These are phyloP conservation scores for Engraulis encrasicolus DNA, from an alignment of 2,113 vertebrate genomes.

Conservation along the genomic window DNA sequence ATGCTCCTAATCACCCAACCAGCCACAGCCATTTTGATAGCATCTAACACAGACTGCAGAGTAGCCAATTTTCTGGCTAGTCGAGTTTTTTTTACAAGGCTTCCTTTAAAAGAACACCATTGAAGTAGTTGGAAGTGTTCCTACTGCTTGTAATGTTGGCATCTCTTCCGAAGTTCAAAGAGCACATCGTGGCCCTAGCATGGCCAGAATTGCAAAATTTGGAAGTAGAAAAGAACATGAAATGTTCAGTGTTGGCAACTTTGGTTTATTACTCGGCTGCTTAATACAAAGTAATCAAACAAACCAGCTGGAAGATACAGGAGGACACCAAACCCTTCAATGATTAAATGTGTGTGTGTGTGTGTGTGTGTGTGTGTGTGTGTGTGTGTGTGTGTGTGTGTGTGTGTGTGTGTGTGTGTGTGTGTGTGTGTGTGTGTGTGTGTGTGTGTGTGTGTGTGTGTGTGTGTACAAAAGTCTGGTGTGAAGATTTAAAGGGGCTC, in stretches of 20 bases:
- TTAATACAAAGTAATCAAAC: neutral
- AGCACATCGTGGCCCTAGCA: too few relatives aligned
- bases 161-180: too few relatives aligned
- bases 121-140: too few relatives aligned
- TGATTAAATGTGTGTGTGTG: neutral
- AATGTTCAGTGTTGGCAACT: neutral
- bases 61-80: neutral
- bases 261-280: neutral
- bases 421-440: too few relatives aligned
- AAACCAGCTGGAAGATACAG: neutral
- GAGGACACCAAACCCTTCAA: neutral
- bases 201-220: too few relatives aligned
- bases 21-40: neutral
- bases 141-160: too few relatives aligned
- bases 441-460: too few relatives aligned
- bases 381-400: neutral
- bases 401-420: too few relatives aligned
- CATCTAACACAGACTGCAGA: neutral
- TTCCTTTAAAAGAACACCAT: too few relatives aligned
- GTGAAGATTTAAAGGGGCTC: too few relatives aligned
- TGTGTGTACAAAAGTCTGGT: too few relatives aligned
- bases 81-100: too few relatives aligned
- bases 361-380: conserved; percentile 1
- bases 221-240: neutral
- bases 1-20: neutral